Percentiles rank a stretch among this genome's conserved stretches.
Evolutionary conservation across 2,113 vertebrate species (phyloP).

Genomic region (Kobus ellipsiprymnus): DNA sequence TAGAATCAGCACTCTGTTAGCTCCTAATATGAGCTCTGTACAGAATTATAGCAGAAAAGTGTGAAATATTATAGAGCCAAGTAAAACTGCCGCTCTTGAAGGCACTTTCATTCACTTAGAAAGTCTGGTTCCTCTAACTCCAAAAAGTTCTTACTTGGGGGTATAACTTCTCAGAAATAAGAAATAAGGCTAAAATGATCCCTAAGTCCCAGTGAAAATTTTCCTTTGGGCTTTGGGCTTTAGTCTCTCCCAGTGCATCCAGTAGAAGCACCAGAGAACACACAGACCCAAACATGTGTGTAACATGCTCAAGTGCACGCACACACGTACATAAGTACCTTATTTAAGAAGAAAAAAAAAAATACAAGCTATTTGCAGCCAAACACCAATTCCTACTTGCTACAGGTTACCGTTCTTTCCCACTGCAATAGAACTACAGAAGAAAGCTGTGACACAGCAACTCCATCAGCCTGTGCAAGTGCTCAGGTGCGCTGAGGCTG

Average conservation of each 20-base stretch:
- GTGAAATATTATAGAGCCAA: not conserved
- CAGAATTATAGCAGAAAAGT: not conserved
- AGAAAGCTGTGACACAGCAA: not conserved
- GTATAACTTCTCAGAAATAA: not conserved
- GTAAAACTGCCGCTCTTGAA: not conserved
- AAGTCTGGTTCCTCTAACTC: not conserved
- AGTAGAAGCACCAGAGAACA: not conserved
- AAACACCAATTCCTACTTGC: not conserved
- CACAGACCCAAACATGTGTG: rapidly evolving
- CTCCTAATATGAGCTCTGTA: not conserved
- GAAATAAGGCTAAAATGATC: not conserved
- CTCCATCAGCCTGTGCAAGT: rapidly evolving
- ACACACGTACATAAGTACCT: rapidly evolving
- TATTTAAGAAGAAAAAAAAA: not conserved
- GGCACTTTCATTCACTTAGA: not conserved
- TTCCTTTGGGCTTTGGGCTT: not conserved
- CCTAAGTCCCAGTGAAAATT: not conserved
- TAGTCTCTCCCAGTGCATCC: not conserved
- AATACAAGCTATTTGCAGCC: not conserved
- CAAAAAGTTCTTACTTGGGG: not conserved
- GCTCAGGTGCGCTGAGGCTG: constrained; percentile 61
- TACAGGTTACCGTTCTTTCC: not conserved
- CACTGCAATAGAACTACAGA: not conserved
- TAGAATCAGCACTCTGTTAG: not conserved
- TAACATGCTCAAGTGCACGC: not conserved